Evolutionary conservation across 2,888 invertebrate genomes (phyloP), one percentile per base, ranked within the genome.

Genomic region (Selenia dentaria): DNA sequence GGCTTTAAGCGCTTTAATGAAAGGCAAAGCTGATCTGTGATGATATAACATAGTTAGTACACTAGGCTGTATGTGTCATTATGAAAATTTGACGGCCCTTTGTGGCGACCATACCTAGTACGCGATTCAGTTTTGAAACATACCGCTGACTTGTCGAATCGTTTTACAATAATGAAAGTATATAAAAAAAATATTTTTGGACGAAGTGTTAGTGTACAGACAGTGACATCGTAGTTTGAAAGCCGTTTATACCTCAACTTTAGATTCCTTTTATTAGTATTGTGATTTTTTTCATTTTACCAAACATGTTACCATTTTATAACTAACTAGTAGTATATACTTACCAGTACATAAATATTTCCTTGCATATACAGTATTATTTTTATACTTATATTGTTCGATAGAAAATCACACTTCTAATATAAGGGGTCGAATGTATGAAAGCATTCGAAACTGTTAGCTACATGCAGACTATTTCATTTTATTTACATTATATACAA

Each of bases 21-120:
- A 73, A 72, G 37, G 83, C 85, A 84, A 86, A 85, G 84, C 83
- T 85, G 76, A 86, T 87, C 87, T 88, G 87, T 22, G 87, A 88
- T 88, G 82, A 79, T 83, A 83, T 78, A 80, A 81, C 79, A 77
- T 83, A 86, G 79, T 81, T 84, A 84, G 76, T 79, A 78, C 81
- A 74, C 75, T 79, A 78, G 79, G 78, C 79, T 79, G 78, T 75
- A 79, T 77, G 79, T 71, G 62, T 72, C 70, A 61, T 64, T 59
- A 51, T 37, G 6, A 47, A 49, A 51, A 58, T 54, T 66, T 64
- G 67, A 72, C 65, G 61, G 63, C 70, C 58, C 58, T 57, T 54
- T 57, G 63, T 64, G 62, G 63, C 70, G 62, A 35, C 24, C 33
- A 16, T 16, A 16, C 16, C 32, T 34, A 38, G 29, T 47, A 51